These are phyloP conservation scores for Lethenteron reissneri DNA, from an alignment of 2,113 vertebrate species.

Conservation along the genomic window DNA sequence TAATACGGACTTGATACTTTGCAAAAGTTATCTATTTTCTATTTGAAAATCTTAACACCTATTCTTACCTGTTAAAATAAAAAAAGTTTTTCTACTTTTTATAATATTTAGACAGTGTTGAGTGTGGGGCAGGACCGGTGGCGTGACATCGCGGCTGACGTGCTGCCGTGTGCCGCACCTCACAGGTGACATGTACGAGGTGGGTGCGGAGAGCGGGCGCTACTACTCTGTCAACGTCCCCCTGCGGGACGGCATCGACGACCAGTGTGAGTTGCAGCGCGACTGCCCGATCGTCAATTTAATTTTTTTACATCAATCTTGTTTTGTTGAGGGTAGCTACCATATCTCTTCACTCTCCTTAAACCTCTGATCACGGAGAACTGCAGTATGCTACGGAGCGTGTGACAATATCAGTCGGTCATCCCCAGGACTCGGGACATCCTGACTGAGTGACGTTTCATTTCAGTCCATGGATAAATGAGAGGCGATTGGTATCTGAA, in stretches of 20 bases:
- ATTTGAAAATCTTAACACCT: background rate
- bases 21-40: background rate
- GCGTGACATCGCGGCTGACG: background rate
- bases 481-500: too few species aligned
- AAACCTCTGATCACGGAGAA: too few species aligned
- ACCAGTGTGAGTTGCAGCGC: slow-evolving; percentile 49
- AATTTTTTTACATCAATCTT: too few species aligned
- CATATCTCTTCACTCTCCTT: too few species aligned
- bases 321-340: too few species aligned
- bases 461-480: too few species aligned
- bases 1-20: too few species aligned
- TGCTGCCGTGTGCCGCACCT: background rate
- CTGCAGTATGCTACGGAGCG: too few species aligned
- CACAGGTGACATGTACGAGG: slow-evolving; percentile 93
- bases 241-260: slow-evolving; percentile 80
- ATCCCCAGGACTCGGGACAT: too few species aligned
- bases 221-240: slow-evolving; percentile 96
- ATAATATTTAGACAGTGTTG: background rate
- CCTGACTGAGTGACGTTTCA: too few species aligned
- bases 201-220: slow-evolving; percentile 82
- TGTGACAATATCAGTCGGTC: too few species aligned
- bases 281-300: too few species aligned
- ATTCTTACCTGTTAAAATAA: background rate
- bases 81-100: background rate
- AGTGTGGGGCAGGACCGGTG: background rate